phyloP scores from a whole-genome alignment of 2,888 invertebrate species.

The Melanargia galathea region DNA sequence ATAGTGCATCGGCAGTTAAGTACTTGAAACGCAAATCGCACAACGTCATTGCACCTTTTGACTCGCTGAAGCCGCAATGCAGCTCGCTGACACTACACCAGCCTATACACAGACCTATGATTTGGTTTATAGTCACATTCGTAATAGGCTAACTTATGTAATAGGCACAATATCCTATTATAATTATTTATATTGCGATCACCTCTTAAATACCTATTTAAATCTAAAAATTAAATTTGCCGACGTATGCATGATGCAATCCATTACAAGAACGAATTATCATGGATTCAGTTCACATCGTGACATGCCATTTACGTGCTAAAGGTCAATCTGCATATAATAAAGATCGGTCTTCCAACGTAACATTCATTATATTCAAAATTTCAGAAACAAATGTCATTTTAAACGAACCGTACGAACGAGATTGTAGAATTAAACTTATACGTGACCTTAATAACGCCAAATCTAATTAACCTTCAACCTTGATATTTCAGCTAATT shows the following conservation, averaged over 20 bases:
- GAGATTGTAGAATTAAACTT: slow-evolving; percentile 17
- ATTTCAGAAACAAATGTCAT: slow-evolving; percentile 5
- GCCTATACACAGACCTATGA: slow-evolving; percentile 44
- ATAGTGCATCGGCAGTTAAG: slow-evolving; percentile 41
- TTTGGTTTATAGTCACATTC: slow-evolving; percentile 45
- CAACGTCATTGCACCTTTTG: slow-evolving; percentile 67
- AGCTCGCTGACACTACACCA: slow-evolving; percentile 67
- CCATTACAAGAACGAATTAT: slow-evolving; percentile 52
- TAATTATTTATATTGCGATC: no score
- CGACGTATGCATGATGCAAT: slow-evolving; percentile 42
- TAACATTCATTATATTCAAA: slow-evolving; percentile 27
- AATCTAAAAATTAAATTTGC: slow-evolving; percentile 13
- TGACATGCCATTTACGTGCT: slow-evolving; percentile 54
- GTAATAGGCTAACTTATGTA: slow-evolving; percentile 47
- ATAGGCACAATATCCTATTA: slow-evolving; percentile 40
- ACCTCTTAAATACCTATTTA: slow-evolving; percentile 3
- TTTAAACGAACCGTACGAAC: slow-evolving; percentile 6
- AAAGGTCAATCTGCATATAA: slow-evolving; percentile 51
- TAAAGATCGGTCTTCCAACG: slow-evolving; percentile 26
- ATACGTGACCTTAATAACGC: slow-evolving; percentile 23
- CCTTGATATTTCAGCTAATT: slow-evolving; percentile 29
- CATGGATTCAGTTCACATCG: slow-evolving; percentile 53
- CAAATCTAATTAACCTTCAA: slow-evolving; percentile 31
- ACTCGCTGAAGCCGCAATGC: slow-evolving; percentile 70
- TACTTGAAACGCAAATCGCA: slow-evolving; percentile 51